Percentiles rank a stretch among this genome's conserved stretches.
phyloP scores from a whole-genome alignment of 2,888 invertebrate genomes.

The Xanthostigma xanthostigma region DNA sequence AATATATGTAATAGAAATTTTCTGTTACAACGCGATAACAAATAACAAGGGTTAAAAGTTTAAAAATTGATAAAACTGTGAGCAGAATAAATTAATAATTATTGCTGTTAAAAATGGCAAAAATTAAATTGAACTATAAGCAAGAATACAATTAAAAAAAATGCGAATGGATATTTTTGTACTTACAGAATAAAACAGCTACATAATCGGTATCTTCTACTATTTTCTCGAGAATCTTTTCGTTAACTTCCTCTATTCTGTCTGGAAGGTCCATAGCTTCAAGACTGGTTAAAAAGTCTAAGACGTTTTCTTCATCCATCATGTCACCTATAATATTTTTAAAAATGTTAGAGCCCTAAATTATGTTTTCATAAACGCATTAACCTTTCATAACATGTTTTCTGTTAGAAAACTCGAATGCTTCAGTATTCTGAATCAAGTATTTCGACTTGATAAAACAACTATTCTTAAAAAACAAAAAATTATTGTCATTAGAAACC shows the following conservation, averaged over 20 bases:
- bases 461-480: too few relatives aligned
- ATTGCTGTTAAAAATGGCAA: constrained; percentile 4
- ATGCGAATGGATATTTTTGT: constrained; percentile 13
- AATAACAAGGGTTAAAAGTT: background rate
- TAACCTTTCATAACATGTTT: too few relatives aligned
- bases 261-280: constrained; percentile 92
- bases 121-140: constrained; percentile 3
- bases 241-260: constrained; percentile 89
- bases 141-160: constrained; percentile 7
- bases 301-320: constrained; percentile 86
- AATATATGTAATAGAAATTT: too few relatives aligned
- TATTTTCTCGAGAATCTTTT: constrained; percentile 76
- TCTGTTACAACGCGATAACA: too few relatives aligned
- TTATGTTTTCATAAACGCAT: background rate
- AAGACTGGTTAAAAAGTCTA: constrained; percentile 85
- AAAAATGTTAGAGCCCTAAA: constrained; percentile 1
- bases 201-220: constrained; percentile 85
- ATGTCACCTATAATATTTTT: constrained; percentile 57
- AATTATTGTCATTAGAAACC: too few relatives aligned
- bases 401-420: too few relatives aligned
- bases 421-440: too few relatives aligned
- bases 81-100: constrained; percentile 6
- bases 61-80: constrained; percentile 7
- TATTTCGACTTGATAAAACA: too few relatives aligned
- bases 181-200: constrained; percentile 90